Base-by-base conservation (phyloP, 2,888 invertebrate species). In the Cheilosia grossa region DNA sequence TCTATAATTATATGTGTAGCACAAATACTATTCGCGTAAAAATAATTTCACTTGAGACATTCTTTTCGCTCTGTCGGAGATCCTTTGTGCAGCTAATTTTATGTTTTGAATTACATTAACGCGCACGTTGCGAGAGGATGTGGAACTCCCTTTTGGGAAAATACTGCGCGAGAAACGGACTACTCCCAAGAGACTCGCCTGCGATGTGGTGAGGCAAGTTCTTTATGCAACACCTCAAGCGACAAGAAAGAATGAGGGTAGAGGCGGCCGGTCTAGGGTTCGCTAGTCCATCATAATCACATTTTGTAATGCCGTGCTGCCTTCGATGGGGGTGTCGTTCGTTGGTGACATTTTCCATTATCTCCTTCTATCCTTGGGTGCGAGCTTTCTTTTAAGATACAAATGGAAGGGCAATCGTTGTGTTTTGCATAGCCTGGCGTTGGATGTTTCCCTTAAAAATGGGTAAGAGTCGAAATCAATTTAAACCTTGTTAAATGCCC, bases 261-360 rank as follows among this genome's bases (percentile, higher is more conserved):
- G 37, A 44, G 75, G 69, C 75, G 80, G 53, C 59, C 70, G 74
- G 74, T 74, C 63, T 73, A 15, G 51, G 49, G 61, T 78, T 67
- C 64, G 74, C 69, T 70, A 81, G 83, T 85, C 75, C 74, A 85
- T 85, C 83, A 85, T 85, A 85, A 85, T 80, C 83, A 85, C 75
- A 66, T 85, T 85, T 81, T 74, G 70, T 75, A 64, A 80, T 80
- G 80, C 69, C 74, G 67, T 77, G 61, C 66, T 51, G 73, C 37
- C 66, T 51, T 53, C 66, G 63, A 79, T 49, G 58, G 44, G 79
- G 24, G 69, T 37, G 37, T 13, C 37, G 37, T 13, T 75, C 75
- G 10, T 51, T 51, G 75, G 70, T 85, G 80, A 85, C 81, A 85
- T 85, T 81, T 85, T 75, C 81, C 70, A 85, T 85, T 85, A 85